Evolutionary conservation across 2,888 invertebrate genomes (phyloP).

Genomic region (Melipona beecheii): DNA sequence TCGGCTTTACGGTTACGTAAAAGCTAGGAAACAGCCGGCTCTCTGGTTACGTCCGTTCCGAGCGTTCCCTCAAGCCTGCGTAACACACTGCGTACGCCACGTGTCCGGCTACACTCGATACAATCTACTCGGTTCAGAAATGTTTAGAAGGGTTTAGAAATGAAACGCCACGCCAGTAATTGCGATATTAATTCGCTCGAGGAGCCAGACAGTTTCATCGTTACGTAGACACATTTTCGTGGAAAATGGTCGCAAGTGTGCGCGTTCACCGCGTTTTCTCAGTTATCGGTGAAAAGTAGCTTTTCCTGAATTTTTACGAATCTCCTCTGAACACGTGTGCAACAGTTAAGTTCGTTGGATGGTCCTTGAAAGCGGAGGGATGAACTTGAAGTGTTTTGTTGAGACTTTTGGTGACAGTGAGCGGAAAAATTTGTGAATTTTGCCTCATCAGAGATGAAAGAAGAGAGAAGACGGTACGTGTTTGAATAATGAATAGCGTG

Average conservation of each 20-base stretch:
- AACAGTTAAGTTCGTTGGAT: neutral
- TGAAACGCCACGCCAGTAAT: neutral
- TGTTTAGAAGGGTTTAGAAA: neutral
- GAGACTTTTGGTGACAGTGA: neutral
- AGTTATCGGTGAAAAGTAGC: neutral
- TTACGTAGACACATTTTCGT: neutral
- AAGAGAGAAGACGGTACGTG: neutral
- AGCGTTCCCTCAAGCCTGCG: conserved; percentile 46
- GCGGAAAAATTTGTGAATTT: neutral
- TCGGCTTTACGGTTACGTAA: conserved; percentile 77
- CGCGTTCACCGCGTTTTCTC: neutral
- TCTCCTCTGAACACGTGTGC: neutral
- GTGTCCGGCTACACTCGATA: conserved; percentile 17
- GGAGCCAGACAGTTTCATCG: neutral
- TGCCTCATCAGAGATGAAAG: too few species aligned
- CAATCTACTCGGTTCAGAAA: neutral
- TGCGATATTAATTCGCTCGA: conserved; percentile 5
- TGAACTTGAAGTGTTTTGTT: neutral
- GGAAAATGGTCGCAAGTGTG: neutral
- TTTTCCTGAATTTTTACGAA: neutral
- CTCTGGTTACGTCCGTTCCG: conserved; percentile 72
- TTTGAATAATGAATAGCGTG: neutral
- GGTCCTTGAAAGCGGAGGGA: neutral
- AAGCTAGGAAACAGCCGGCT: conserved; percentile 76
- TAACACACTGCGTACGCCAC: conserved; percentile 48